Conservation (phyloP, 2,113 vertebrate genomes). For the rat (Rattus norvegicus) region GRCr8 NC_086021.1:97528001-97528500, state of each 20-base stretch:
- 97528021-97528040: not conserved
- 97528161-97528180: too few species aligned
- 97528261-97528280: not conserved
- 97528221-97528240: not conserved
- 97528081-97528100: not conserved
- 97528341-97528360: accelerated
- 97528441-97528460: not conserved
- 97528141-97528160: not conserved
- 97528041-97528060: not conserved
- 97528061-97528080: not conserved
- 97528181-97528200: not conserved
- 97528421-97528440: not conserved
- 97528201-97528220: not conserved
- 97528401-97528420: not conserved
- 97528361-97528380: not conserved
- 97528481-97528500: too few species aligned
- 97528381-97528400: not conserved
- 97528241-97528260: not conserved
- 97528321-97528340: accelerated
- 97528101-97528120: not conserved
- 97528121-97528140: not conserved
- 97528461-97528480: not conserved
- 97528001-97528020: not conserved
- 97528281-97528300: not conserved
- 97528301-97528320: not conserved